Base-by-base conservation (phyloP, 2,113 vertebrate genomes). In the Poicephalus gulielmi region DNA sequence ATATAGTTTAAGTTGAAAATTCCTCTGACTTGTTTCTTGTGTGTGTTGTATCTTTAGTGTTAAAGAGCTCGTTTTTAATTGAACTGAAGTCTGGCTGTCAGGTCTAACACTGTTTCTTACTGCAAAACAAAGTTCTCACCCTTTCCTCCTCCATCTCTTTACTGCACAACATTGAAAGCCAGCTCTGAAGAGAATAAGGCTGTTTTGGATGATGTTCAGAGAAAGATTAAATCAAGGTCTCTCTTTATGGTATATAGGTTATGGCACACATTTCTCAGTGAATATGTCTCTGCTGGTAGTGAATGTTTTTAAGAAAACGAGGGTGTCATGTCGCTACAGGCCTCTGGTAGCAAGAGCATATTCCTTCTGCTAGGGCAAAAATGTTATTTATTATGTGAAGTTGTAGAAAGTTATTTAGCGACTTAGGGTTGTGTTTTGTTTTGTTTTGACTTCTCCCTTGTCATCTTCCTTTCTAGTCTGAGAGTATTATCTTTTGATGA, bases 41-140 rank as follows among this genome's bases (percentile, higher is more conserved):
- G 46, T 49, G 49, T 82, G 44, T 83, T 44, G 17, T 70, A 25
- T 55, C 33, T 75, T 12, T 79, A 60, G 71, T 64, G 31, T 41
- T 50, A 68, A 74, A 77, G 68, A 81, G 27, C 55, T 64, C 9
- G 13, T 44, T 92, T 92, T 88, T 68, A 86, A 73, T 44, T 70
- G 83, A 76, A 71, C 49, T 60, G 62, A n/a, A 79, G 62, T 88
- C 75, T 88, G 25, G 69, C 73, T 95, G 68, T 82, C 57, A 41
- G 86, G 86, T 89, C 95, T 88, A 43, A 88, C 68, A 44, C 77
- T 89, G 62, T 64, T 94, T 37, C 73, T 7, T 78, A 24, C 47
- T 92, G 73, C 75, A 92, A 66, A 95, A 83, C 52, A 75, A 91
- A 66, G 91, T 91, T 95, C 94, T 94, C 69, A 43, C 91, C 46